A percentile compares a stretch with the other conserved stretches of the same genome.
Evolutionary conservation across 2,797 vertebrate genomes (phyloP).

Genomic region (Psittacula echo): DNA sequence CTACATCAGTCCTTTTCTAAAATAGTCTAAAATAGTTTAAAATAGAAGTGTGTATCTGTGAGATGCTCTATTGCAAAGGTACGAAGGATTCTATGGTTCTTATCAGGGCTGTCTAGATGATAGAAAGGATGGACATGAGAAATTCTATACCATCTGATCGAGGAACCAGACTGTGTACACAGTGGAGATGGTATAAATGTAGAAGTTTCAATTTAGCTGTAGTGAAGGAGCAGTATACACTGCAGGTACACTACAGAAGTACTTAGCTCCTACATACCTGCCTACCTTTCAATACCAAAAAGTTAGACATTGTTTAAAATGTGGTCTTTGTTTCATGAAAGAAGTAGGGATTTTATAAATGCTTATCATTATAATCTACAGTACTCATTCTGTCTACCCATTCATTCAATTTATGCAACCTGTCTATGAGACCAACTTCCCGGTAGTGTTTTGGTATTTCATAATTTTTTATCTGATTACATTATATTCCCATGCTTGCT

Average conservation of each 20-base stretch:
- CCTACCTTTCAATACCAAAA: not conserved
- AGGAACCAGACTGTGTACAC: not conserved
- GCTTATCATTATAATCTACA: not conserved
- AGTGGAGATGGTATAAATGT: not conserved
- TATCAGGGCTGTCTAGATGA: not conserved
- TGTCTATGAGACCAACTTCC: not conserved
- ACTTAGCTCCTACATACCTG: not conserved
- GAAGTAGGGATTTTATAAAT: not conserved
- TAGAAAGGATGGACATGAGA: not conserved
- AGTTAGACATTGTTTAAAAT: not conserved
- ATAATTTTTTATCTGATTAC: not conserved
- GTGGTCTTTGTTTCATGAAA: not conserved
- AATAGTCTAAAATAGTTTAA: not conserved
- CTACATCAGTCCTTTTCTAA: not conserved
- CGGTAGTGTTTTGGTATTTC: not conserved
- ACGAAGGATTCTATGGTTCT: not conserved
- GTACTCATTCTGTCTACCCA: not conserved
- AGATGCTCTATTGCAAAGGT: not conserved
- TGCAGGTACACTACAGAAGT: not conserved
- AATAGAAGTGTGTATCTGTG: not conserved
- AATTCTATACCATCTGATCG: not conserved
- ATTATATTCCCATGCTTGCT: not conserved
- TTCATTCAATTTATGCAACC: not conserved
- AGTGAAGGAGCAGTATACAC: not conserved
- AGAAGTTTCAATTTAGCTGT: not conserved